Evolutionary conservation across 2,888 invertebrate genomes (phyloP), one percentile per base, ranked within the genome.

Genomic region (Nemurella pictetii): DNA sequence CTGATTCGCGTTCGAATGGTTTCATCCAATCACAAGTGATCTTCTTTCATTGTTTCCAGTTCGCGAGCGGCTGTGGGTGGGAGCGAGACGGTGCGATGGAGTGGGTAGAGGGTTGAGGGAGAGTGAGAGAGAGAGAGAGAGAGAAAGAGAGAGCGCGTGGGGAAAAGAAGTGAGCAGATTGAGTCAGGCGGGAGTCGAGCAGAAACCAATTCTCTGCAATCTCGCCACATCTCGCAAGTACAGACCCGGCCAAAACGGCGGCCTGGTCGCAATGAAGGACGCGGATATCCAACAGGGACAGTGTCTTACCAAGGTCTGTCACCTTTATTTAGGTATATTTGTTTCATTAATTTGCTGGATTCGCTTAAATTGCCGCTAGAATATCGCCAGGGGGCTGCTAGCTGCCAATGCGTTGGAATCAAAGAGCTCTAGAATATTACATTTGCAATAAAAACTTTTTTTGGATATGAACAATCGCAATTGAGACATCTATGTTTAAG

Each of bases 1-100:
- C 85, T 86, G 86, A 86, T 86, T 86, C 86, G 86, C 85, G 83
- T 85, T 86, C 86, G 84, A 85, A 85, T 85, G 86, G 85, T 80
- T 84, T 85, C 86, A 86, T 86, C 86, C 86, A 86, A 86, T 85
- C 86, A 85, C 84, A 85, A 84, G 83, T 78, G 77, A 55, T 86
- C 84, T 84, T 85, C 84, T 84, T 83, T 83, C 86, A 86, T 86
- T 85, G 86, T 85, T 86, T 86, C 84, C 84, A 73, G 35, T 35
- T 78, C 30, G 78, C 78, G 78, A 78, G 29, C n/a, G 30, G 27
- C 0, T 5, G 78, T 78, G 28, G 30, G 30, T 30, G 28, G 30
- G 28, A 78, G 28, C 9, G 78, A 78, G 28, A 28, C 29, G 12
- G 30, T 29, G 27, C 78, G 7, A 27, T 5, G 27, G 75, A n/a